Evolutionary conservation across 2,113 vertebrate species (phyloP).

Genomic region (Microcebus murinus): DNA sequence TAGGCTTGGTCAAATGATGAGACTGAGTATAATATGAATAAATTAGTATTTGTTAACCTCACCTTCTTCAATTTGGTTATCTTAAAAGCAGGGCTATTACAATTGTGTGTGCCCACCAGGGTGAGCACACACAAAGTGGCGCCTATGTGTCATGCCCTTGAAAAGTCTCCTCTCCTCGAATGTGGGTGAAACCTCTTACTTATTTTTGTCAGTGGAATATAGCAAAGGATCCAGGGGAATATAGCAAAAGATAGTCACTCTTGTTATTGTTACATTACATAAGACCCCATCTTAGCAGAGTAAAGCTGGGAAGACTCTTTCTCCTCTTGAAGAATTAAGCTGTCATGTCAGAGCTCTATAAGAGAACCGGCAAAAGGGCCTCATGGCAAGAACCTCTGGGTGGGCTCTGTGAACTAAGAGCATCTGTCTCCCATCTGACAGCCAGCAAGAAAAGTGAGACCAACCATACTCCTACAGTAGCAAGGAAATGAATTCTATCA

Average conservation of each 20-base stretch:
- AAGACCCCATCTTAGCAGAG: neutral
- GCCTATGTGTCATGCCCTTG: neutral
- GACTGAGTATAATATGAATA: neutral
- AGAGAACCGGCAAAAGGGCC: neutral
- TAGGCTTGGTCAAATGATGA: neutral
- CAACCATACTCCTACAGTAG: accelerated
- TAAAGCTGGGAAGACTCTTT: neutral
- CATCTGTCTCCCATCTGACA: neutral
- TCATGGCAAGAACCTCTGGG: neutral
- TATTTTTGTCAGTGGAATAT: neutral
- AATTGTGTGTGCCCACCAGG: no score
- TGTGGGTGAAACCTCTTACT: neutral
- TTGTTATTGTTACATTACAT: neutral
- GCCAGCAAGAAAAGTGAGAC: neutral
- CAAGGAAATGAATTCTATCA: neutral
- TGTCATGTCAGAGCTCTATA: neutral
- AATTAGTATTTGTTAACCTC: neutral
- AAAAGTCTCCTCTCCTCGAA: neutral
- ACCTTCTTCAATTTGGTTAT: neutral
- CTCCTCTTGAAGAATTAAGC: neutral
- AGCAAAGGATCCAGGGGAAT: neutral
- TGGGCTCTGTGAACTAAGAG: neutral
- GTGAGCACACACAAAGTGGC: neutral
- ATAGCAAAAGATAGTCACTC: neutral
- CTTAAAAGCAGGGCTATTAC: neutral